phyloP scores from a whole-genome alignment of 30 jellyfish, hydroid and myxozoan genomes.

The Aurelia aurita complex sp. Pacific region DNA sequence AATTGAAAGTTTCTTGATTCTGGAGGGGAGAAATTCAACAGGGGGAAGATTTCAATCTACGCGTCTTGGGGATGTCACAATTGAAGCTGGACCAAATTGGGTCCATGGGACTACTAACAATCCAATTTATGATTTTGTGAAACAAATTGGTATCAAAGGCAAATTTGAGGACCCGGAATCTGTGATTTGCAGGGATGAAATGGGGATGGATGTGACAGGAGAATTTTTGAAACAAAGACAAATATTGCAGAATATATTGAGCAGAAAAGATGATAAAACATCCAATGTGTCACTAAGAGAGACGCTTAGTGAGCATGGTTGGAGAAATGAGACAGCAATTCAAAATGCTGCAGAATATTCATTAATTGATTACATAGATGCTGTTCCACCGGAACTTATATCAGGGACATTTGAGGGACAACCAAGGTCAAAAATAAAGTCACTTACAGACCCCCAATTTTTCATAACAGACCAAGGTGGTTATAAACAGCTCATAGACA shows the following conservation, averaged over 20 bases:
- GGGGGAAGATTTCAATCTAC: conserved; percentile 65
- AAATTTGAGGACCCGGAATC: conserved; percentile 49
- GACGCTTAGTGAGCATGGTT: conserved; percentile 24
- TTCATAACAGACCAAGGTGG: conserved; percentile 65
- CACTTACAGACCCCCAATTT: conserved; percentile 36
- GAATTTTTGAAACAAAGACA: conserved; percentile 5
- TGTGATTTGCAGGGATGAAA: conserved; percentile 25
- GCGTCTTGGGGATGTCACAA: conserved; percentile 43
- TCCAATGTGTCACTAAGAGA: conserved; percentile 31
- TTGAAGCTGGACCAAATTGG: conserved; percentile 90
- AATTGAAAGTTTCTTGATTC: conserved; percentile 11
- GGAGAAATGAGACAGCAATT: conserved; percentile 43
- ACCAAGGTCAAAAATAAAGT: background rate
- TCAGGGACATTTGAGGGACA: background rate
- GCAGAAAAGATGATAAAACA: background rate
- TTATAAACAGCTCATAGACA: conserved; percentile 19
- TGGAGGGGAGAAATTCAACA: conserved; percentile 61
- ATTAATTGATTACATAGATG: conserved; percentile 52
- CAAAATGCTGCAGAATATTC: conserved; percentile 45
- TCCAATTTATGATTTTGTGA: conserved; percentile 65
- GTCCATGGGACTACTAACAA: conserved; percentile 76
- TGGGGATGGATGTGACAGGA: conserved; percentile 34
- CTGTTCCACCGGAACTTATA: conserved; percentile 55
- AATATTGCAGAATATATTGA: background rate
- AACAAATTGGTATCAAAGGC: conserved; percentile 34